phyloP scores from a whole-genome alignment of 2,888 invertebrate species.

The Melieria picta region DNA sequence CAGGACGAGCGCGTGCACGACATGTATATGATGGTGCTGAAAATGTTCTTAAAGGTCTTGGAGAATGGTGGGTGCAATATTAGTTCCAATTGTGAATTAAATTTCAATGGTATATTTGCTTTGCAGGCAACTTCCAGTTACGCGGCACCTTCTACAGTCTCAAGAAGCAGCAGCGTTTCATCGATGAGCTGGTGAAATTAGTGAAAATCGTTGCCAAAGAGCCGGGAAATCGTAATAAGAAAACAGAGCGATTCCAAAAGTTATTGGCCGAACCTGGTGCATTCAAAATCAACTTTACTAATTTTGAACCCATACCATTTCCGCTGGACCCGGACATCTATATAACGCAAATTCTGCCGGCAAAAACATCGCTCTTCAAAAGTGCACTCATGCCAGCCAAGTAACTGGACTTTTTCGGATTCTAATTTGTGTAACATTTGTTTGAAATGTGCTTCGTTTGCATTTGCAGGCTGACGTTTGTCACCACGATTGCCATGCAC shows the following conservation, averaged over 20 bases:
- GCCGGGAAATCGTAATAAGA: constrained; percentile 90
- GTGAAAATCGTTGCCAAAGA: constrained; percentile 90
- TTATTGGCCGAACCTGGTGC: constrained; percentile 82
- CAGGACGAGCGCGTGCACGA: constrained; percentile 79
- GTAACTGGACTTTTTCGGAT: constrained; percentile 47
- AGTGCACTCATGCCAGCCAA: constrained; percentile 95
- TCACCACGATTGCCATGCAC: constrained; percentile 76
- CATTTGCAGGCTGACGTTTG: constrained; percentile 77
- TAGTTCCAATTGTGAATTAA: neutral
- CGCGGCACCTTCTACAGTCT: constrained; percentile 81
- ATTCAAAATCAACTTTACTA: constrained; percentile 86
- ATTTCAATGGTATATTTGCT: neutral
- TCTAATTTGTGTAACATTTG: neutral
- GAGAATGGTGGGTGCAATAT: constrained; percentile 69
- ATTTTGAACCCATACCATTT: constrained; percentile 92
- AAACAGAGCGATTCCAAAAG: constrained; percentile 88
- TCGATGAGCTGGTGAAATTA: constrained; percentile 87
- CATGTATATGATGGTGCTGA: constrained; percentile 92
- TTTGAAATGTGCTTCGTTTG: neutral
- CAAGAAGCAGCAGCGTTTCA: constrained; percentile 87
- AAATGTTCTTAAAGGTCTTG: constrained; percentile 81
- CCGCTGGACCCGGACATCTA: constrained; percentile 92
- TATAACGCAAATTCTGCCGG: constrained; percentile 88
- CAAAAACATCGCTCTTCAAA: constrained; percentile 93
- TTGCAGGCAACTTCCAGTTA: constrained; percentile 72